Percentiles rank a stretch among this genome's conserved stretches.
Conservation (phyloP, 2,113 vertebrate species). For the Ophthalmolycus amberensis region DNA sequence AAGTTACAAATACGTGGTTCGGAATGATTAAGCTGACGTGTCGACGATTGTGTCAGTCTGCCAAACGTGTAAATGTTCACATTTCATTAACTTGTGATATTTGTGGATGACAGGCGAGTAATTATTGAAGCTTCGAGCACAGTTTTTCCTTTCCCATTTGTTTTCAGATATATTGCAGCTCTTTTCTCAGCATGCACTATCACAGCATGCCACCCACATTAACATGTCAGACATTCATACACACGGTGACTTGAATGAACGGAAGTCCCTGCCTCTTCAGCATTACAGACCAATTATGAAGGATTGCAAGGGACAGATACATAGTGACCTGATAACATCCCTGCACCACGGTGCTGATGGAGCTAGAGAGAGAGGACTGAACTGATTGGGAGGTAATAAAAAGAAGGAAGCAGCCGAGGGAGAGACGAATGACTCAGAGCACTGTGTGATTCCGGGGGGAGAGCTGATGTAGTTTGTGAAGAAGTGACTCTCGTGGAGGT, state of each 20-base stretch:
- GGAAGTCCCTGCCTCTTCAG: constrained; percentile 23
- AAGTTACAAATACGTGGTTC: neutral
- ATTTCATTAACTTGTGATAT: neutral
- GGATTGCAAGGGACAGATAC: constrained; percentile 21
- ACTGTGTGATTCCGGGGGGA: constrained; percentile 14
- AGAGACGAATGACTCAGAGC: constrained; percentile 26
- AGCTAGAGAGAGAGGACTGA: neutral
- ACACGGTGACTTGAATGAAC: constrained; percentile 3
- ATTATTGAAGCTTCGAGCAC: neutral
- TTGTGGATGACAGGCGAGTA: neutral
- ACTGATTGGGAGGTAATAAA: neutral
- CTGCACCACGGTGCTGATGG: neutral
- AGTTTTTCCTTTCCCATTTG: neutral
- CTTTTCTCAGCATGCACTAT: neutral
- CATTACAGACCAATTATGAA: constrained; percentile 18
- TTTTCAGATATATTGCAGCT: neutral
- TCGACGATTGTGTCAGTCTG: neutral
- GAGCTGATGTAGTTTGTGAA: constrained; percentile 6
- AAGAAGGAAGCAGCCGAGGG: constrained; percentile 11
- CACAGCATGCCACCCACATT: neutral
- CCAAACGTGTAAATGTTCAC: neutral
- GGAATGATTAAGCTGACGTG: neutral
- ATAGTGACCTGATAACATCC: constrained; percentile 10
- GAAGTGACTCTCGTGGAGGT: constrained; percentile 15
- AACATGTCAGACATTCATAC: constrained; percentile 13